Percentiles rank a stretch among this genome's conserved stretches.
Conservation (phyloP, 2,113 vertebrate species). For the Telmatochromis brichardi region DNA sequence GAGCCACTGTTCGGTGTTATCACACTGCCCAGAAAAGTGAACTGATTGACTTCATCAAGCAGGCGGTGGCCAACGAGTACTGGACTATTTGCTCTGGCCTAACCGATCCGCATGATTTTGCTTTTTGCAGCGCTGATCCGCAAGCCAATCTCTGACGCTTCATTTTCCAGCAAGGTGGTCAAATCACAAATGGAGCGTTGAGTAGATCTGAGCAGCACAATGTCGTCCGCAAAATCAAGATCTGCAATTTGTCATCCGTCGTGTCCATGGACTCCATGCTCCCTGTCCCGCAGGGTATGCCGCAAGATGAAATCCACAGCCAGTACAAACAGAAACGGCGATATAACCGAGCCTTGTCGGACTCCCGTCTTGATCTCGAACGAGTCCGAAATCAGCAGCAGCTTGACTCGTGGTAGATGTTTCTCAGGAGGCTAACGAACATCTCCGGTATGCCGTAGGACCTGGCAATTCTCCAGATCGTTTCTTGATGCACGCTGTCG, state of each 20-base stretch:
- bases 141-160: background rate
- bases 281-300: background rate
- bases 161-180: background rate
- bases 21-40: background rate
- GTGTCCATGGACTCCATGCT: background rate
- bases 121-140: background rate
- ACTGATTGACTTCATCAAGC: background rate
- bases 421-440: background rate
- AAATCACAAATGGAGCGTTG: background rate
- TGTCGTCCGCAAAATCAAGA: rapidly evolving
- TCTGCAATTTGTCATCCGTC: background rate
- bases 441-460: background rate
- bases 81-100: background rate
- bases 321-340: background rate
- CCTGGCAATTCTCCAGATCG: background rate
- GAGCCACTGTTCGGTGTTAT: background rate
- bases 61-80: background rate
- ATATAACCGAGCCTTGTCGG: background rate
- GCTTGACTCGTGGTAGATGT: background rate
- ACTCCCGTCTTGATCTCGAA: background rate
- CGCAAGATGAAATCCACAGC: background rate
- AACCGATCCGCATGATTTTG: background rate
- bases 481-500: background rate
- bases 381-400: background rate
- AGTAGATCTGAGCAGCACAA: background rate